Conservation (phyloP, 1,140 invertebrate genomes). For the Hylyphantes graminicola region DNA sequence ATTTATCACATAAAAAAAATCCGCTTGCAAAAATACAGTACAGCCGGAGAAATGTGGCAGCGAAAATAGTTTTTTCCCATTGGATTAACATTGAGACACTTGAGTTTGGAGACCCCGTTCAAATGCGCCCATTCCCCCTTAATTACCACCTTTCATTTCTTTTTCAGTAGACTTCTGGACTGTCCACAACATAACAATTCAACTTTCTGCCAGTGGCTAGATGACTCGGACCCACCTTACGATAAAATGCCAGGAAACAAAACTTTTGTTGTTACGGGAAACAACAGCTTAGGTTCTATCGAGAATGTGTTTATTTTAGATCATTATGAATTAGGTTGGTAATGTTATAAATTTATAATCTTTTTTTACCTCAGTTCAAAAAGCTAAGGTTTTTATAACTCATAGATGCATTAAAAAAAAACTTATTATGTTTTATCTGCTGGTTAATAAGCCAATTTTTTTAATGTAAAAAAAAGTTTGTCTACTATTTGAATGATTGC, state of each 20-base stretch:
- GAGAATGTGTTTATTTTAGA: conserved; percentile 29
- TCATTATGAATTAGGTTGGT: conserved; percentile 43
- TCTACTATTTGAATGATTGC: background rate
- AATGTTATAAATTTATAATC: no score
- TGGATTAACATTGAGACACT: background rate
- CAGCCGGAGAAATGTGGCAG: background rate
- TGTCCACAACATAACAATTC: conserved; percentile 22
- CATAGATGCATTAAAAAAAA: background rate
- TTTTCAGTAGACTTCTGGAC: conserved; percentile 5
- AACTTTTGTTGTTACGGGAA: conserved; percentile 25
- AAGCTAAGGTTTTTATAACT: background rate
- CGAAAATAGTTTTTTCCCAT: background rate
- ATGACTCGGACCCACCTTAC: conserved; percentile 46
- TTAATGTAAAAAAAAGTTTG: background rate
- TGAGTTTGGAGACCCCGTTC: background rate
- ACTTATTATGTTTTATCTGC: no score
- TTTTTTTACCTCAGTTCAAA: background rate
- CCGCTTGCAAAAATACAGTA: background rate
- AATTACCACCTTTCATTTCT: background rate
- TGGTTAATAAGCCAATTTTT: background rate
- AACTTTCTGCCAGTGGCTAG: conserved; percentile 45
- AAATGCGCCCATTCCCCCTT: background rate
- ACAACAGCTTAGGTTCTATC: conserved; percentile 21
- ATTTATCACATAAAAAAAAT: background rate
- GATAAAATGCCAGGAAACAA: conserved; percentile 13